Base-by-base conservation (phyloP, 2,888 invertebrate genomes). In the Melieria crassipennis region DNA sequence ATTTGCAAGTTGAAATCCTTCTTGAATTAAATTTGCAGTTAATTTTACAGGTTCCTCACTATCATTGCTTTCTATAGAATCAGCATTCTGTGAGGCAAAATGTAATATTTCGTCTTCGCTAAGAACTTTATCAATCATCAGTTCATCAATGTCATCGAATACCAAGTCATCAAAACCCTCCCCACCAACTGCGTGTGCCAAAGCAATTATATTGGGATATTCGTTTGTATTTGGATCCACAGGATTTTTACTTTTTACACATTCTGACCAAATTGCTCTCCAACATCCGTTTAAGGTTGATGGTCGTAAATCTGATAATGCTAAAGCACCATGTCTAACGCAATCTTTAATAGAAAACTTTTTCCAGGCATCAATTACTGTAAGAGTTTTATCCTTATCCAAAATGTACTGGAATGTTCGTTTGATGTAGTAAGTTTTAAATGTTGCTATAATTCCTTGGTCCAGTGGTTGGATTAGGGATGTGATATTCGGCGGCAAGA, bases 401-500 rank as follows among this genome's bases (percentile, higher is more conserved):
- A 73, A 69, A 75, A 75, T 73, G 55, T 73, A 66, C 13, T 58
- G 56, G 62, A 69, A 77, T 66, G 69, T 73, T 71, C 55, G 70
- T 43, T 73, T 76, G 13, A 73, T 60, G 48, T 76, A 72, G 57
- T 70, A 71, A 30, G 48, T 70, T 56, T 70, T 73, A 58, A 72
- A 77, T 61, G 71, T 75, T 57, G 73, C 69, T 43, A 77, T 75
- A 66, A 73, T 73, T 56, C 75, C 79, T 75, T 79, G 78, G 74
- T 79, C 79, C 62, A 78, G 72, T 60, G 78, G 79, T 71, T 80
- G 79, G 7, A 82, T 74, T 42, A 79, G 71, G 5, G 78, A 75
- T 50, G 79, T 81, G 9, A 77, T 79, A 75, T 82, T 82, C 30
- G 79, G 78, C 55, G 79, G 79, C 48, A 82, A 77, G 74, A 79